Percentiles rank a stretch among this genome's conserved stretches.
Conservation (phyloP, 2,113 vertebrate genomes). For the Pygoscelis antarcticus region DNA sequence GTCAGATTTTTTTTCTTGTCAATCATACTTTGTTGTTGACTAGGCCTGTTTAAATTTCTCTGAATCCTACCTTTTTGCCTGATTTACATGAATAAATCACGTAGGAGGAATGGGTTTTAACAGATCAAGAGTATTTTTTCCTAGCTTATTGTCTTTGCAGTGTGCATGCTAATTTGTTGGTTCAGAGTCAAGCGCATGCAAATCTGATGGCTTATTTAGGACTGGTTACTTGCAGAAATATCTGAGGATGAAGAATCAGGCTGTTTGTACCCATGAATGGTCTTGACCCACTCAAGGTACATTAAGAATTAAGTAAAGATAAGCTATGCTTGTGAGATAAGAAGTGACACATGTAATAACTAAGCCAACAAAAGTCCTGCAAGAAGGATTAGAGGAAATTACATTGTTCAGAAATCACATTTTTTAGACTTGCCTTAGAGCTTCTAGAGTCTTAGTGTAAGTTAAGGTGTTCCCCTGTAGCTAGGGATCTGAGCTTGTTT, state of each 20-base stretch:
- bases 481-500: not conserved
- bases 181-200: not conserved
- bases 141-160: not conserved
- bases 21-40: not conserved
- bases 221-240: not conserved
- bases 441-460: not conserved
- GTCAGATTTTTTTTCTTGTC: not conserved
- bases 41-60: not conserved
- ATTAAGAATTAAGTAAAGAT: not conserved
- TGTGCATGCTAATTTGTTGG: not conserved
- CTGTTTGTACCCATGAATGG: not conserved
- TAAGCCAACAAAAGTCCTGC: not conserved
- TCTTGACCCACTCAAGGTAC: not conserved
- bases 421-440: not conserved
- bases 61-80: not conserved
- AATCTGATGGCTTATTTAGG: not conserved
- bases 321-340: not conserved
- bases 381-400: not conserved
- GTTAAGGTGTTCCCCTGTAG: not conserved
- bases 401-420: not conserved
- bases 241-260: not conserved
- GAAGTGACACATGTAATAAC: not conserved
- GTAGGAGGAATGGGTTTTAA: not conserved
- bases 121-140: not conserved
- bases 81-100: not conserved